phyloP scores from a whole-genome alignment of 1,140 invertebrate genomes.

The Pentalonia nigronervosa region DNA sequence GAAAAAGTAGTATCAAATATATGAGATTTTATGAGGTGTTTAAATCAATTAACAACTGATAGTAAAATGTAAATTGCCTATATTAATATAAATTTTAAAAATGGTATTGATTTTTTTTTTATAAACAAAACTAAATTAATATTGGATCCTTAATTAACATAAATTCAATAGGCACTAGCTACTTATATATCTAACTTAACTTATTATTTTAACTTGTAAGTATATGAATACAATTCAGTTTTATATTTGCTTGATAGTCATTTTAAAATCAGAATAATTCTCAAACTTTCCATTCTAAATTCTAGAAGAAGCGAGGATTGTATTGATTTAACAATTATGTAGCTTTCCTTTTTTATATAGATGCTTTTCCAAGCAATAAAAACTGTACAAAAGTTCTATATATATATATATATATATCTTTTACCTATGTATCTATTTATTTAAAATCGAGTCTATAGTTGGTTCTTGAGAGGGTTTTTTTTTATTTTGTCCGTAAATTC shows the following conservation, averaged over 20 bases:
- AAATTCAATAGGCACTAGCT: neutral
- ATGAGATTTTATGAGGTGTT: neutral
- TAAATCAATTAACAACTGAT: neutral
- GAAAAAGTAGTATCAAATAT: neutral
- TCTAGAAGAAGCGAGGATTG: neutral
- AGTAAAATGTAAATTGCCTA: neutral
- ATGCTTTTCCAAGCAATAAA: neutral
- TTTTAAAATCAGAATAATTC: neutral
- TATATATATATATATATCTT: neutral
- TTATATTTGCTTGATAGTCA: neutral
- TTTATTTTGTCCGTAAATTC: neutral
- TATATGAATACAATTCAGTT: neutral
- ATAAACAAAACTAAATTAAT: too few species aligned
- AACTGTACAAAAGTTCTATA: neutral
- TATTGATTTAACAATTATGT: constrained; percentile 14
- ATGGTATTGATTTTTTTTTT: neutral
- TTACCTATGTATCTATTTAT: neutral
- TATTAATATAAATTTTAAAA: neutral
- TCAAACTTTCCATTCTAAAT: neutral
- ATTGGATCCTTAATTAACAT: neutral
- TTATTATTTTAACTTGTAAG: neutral
- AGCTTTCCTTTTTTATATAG: neutral
- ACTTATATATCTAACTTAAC: too few species aligned
- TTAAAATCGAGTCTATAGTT: neutral
- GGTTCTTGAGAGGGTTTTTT: neutral